phyloP scores from a whole-genome alignment of 2,797 vertebrate genomes.

The Iguana delicatissima region DNA sequence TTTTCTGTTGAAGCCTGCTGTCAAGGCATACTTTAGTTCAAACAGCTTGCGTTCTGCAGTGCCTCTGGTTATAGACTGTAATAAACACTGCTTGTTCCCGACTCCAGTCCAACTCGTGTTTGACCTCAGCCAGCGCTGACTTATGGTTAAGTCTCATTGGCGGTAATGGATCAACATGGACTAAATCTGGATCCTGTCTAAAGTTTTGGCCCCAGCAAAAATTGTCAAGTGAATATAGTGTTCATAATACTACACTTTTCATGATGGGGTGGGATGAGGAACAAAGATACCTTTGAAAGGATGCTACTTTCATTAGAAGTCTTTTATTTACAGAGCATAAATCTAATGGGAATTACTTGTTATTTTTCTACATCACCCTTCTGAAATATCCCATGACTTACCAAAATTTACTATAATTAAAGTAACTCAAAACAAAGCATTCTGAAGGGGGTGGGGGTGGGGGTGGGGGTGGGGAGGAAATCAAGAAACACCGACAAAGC shows the following conservation, averaged over 20 bases:
- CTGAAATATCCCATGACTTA: neutral
- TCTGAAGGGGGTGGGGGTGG: neutral
- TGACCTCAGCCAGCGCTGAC: too few relatives aligned
- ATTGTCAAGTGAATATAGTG: neutral
- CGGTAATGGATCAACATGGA: neutral
- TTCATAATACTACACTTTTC: neutral
- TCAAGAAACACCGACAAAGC: neutral
- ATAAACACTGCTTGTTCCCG: too few relatives aligned
- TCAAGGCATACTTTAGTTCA: too few relatives aligned
- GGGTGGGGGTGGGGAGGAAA: too few relatives aligned
- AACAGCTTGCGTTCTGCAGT: too few relatives aligned
- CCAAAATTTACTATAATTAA: neutral
- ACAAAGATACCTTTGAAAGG: neutral
- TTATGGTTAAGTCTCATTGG: neutral
- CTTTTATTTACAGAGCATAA: neutral
- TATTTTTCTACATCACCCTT: neutral
- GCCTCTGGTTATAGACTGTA: too few relatives aligned
- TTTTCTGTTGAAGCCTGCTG: too few relatives aligned
- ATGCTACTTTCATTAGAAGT: neutral
- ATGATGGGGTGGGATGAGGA: neutral
- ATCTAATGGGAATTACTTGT: conserved; percentile 7
- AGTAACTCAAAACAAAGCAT: neutral
- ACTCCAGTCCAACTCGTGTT: too few relatives aligned
- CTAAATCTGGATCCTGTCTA: neutral
- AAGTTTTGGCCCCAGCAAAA: neutral